Conservation (phyloP, 2,888 invertebrate genomes). For the Oligia fasciuncula region DNA sequence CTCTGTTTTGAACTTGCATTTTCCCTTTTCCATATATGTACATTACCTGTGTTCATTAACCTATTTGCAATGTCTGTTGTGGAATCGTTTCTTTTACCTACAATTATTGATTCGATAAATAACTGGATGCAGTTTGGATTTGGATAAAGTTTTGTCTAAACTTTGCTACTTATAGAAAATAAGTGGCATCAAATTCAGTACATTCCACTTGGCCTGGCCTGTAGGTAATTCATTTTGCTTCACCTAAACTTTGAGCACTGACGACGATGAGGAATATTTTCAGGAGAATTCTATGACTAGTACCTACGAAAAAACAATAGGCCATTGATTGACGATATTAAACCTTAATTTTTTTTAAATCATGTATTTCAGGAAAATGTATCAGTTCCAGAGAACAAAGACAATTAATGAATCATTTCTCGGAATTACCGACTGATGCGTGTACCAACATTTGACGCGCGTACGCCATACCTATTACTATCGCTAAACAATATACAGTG, state of each 20-base stretch:
- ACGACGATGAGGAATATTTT: constrained; percentile 6
- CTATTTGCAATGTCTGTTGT: background rate
- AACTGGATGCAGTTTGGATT: background rate
- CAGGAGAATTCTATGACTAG: constrained; percentile 9
- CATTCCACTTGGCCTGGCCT: background rate
- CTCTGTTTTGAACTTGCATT: background rate
- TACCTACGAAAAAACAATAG: background rate
- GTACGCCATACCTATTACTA: constrained; percentile 24
- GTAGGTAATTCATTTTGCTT: no score
- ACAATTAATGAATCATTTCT: constrained; percentile 55
- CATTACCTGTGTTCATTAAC: constrained; percentile 6
- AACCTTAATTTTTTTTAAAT: constrained; percentile 11
- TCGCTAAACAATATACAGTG: constrained; percentile 10
- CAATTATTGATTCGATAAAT: background rate
- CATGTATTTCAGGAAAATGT: constrained; percentile 19
- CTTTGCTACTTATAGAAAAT: background rate
- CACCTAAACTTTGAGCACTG: background rate
- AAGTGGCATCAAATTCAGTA: no score
- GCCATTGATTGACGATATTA: constrained; percentile 14
- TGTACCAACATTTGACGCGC: constrained; percentile 32
- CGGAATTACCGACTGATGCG: constrained; percentile 43
- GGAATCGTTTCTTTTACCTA: constrained; percentile 1
- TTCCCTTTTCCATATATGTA: constrained; percentile 13
- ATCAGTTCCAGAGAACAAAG: constrained; percentile 32
- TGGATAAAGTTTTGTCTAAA: background rate